Evolutionary conservation across 1,140 invertebrate genomes (phyloP).

Genomic region (Diploscapter pachys): DNA sequence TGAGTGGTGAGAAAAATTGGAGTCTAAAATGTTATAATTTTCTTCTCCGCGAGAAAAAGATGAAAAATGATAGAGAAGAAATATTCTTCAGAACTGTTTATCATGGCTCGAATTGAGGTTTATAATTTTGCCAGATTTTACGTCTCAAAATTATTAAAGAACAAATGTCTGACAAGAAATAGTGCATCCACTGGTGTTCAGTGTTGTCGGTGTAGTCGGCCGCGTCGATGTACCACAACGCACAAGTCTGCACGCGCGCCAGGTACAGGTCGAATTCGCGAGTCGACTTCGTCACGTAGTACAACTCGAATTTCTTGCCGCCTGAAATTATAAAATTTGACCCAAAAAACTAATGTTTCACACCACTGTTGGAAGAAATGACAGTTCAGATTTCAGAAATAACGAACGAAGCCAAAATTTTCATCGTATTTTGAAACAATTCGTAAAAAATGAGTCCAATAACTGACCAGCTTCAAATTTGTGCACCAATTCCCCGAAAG

Average conservation of each 20-base stretch:
- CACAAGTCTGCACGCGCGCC: slow-evolving; percentile 79
- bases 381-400: neutral
- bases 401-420: neutral
- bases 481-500: slow-evolving; percentile 70
- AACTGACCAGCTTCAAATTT: slow-evolving; percentile 56
- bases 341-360: neutral
- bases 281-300: slow-evolving; percentile 70
- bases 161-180: slow-evolving; percentile 73
- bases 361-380: neutral
- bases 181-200: slow-evolving; percentile 86
- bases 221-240: slow-evolving; percentile 92
- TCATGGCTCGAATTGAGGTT: neutral
- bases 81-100: neutral
- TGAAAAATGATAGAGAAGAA: neutral
- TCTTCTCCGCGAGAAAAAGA: too few species aligned
- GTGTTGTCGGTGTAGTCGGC: slow-evolving; percentile 80
- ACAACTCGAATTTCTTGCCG: slow-evolving; percentile 73
- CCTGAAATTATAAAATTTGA: neutral
- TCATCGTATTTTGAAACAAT: neutral
- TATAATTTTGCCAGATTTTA: neutral
- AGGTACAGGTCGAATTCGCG: slow-evolving; percentile 77
- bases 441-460: neutral
- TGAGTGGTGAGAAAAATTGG: neutral
- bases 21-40: neutral
- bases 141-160: slow-evolving; percentile 6